Evolutionary conservation across 1,140 invertebrate species (phyloP).

Genomic region (Euura saliciscinereae): DNA sequence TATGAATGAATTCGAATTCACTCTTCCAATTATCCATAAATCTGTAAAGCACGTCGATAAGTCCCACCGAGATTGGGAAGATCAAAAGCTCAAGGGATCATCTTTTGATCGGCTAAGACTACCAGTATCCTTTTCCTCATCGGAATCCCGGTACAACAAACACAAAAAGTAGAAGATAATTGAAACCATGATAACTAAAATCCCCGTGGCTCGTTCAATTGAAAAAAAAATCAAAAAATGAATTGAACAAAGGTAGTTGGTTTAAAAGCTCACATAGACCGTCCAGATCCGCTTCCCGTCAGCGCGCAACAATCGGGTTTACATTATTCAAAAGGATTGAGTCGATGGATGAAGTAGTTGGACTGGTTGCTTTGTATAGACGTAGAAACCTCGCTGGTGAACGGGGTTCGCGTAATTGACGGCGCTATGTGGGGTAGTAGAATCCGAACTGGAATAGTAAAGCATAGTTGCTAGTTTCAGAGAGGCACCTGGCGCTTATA

Average conservation of each 20-base stretch:
- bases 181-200: too few relatives aligned
- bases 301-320: background rate
- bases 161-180: too few relatives aligned
- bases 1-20: too few relatives aligned
- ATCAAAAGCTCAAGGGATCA: background rate
- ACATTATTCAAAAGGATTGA: background rate
- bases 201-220: too few relatives aligned
- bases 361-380: too few relatives aligned
- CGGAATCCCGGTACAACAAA: too few relatives aligned
- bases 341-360: too few relatives aligned
- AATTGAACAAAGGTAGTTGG: too few relatives aligned
- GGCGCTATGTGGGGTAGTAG: background rate
- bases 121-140: background rate
- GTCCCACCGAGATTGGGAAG: background rate
- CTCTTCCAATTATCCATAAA: too few relatives aligned
- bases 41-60: background rate
- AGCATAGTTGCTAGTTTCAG: background rate
- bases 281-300: background rate
- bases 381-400: background rate
- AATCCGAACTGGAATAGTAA: background rate
- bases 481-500: conserved; percentile 3
- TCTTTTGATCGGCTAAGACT: background rate
- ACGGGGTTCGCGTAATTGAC: background rate
- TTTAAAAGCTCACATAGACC: background rate
- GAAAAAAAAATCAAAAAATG: too few relatives aligned